Evolutionary conservation across 1,140 invertebrate species (phyloP).

Genomic region (Euschistus heros): DNA sequence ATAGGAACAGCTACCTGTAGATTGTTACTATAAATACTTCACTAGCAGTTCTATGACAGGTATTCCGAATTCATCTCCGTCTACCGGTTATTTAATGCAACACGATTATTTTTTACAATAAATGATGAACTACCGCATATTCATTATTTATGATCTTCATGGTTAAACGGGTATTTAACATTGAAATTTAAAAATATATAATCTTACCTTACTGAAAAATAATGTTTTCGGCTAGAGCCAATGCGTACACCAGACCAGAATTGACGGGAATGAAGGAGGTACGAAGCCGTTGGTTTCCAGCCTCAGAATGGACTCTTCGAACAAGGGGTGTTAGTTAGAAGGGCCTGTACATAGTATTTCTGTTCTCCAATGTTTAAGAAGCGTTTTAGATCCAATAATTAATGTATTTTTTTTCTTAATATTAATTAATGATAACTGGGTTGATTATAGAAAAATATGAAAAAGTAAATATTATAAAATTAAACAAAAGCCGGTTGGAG

Average conservation of each 20-base stretch:
- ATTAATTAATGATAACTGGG: neutral
- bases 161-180: too few species aligned
- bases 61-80: too few species aligned
- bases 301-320: conserved; percentile 36
- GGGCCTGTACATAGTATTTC: too few species aligned
- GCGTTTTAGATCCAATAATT: too few species aligned
- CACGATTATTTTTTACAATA: too few species aligned
- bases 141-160: too few species aligned
- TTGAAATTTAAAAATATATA: too few species aligned
- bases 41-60: too few species aligned
- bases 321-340: conserved; percentile 23
- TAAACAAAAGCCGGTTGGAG: conserved; percentile 23
- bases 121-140: too few species aligned
- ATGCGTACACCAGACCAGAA: conserved; percentile 28
- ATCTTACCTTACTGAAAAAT: conserved; percentile 15
- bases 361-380: too few species aligned
- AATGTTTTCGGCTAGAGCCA: conserved; percentile 4
- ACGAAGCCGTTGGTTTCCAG: conserved; percentile 29
- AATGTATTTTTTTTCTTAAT: too few species aligned
- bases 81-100: too few species aligned
- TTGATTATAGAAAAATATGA: neutral
- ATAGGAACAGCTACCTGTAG: neutral
- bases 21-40: neutral
- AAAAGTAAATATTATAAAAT: conserved; percentile 4
- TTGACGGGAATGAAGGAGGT: conserved; percentile 28